Base-by-base conservation (phyloP, 2,797 vertebrate species). In the Emys orbicularis region DNA sequence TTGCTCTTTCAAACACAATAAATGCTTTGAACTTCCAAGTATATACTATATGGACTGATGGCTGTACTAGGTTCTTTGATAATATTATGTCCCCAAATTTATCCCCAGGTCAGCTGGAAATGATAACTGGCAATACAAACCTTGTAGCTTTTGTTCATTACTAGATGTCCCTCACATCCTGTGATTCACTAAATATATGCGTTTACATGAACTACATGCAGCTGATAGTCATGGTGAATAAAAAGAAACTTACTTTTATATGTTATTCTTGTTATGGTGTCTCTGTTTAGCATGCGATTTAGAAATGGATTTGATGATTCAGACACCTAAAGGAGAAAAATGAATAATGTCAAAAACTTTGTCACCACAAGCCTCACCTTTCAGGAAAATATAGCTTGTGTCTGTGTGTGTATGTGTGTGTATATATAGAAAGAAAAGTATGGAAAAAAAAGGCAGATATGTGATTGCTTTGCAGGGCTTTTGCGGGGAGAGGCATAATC, bases 251-350 rank as follows among this genome's bases (percentile, higher is more conserved):
- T 99, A 99, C 99, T 99, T 98, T 99, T 99, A 97, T 99, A 99
- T 0, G 99, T 99, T 99, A 99, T 99, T 99, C 99, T 99, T 31
- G 99, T 99, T 97, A 99, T 99, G 97, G 99, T 99, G 98, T 99
- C 99, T 99, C 99, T 99, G 99, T 99, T 99, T 97, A 99, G 98
- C 99, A 99, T 99, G 96, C 99, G 99, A 97, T 99, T 99, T 98
- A 99, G 98, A 98, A 99, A 99, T 79, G 99, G 99, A 98, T 99
- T 99, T 84, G 99, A 99, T 92, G 99, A 99, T 98, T 99, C 99
- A 31, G 99, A 99, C 97, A 99, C 99, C 99, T 99, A 95, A 98
- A 93, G 84, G 86, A 81, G 94, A 87, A 95, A 95, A 95, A 96
- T 0, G 25, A 23, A 76, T 59, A 87, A 34, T 0, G n/a, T 97